These are phyloP conservation scores for Odontomachus brunneus DNA, from an alignment of 1,140 invertebrate species.

Conservation along the genomic window DNA sequence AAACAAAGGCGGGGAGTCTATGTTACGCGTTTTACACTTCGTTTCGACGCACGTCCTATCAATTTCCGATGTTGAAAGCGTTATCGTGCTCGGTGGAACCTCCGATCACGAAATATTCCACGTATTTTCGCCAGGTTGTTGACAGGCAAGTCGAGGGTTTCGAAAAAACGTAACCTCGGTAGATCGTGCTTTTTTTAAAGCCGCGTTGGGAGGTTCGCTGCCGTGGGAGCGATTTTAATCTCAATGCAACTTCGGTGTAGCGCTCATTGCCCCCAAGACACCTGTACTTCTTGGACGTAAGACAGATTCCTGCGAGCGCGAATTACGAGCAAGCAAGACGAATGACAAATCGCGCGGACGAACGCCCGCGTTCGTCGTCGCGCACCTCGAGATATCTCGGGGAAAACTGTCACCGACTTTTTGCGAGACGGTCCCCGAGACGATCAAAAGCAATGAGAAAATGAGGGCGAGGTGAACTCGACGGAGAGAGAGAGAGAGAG, in stretches of 20 bases:
- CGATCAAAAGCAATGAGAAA: constrained; percentile 19
- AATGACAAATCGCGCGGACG: not conserved
- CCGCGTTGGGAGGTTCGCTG: not conserved
- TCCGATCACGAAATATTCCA: not conserved
- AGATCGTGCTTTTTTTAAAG: not conserved
- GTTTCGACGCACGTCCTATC: not conserved
- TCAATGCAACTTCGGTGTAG: constrained; percentile 4
- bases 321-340: not conserved
- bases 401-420: not conserved
- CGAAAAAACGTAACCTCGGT: constrained; percentile 1
- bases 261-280: not conserved
- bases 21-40: not conserved
- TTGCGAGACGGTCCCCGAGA: no score
- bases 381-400: not conserved
- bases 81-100: not conserved
- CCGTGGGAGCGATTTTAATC: constrained; percentile 49
- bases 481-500: not conserved
- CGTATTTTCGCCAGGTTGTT: not conserved
- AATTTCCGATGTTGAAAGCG: not conserved
- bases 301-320: not conserved
- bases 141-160: no score
- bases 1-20: no score
- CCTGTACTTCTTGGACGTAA: not conserved
- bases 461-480: constrained; percentile 2
- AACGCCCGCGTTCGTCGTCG: not conserved